Evolutionary conservation across 2,113 vertebrate genomes (phyloP).

Genomic region (Xyrauchen texanus): DNA sequence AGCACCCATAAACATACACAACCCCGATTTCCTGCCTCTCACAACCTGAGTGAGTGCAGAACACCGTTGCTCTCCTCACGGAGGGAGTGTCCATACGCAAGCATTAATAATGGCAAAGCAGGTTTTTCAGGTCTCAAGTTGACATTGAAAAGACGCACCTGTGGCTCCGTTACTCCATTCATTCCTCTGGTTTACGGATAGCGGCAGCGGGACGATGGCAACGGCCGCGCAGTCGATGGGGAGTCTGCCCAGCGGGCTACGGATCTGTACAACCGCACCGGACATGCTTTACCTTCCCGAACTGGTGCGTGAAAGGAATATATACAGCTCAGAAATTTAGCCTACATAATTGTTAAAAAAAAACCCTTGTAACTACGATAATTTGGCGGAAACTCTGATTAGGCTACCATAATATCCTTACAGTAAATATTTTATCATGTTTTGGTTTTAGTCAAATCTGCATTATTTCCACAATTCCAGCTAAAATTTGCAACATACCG

Average conservation of each 20-base stretch:
- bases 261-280: slow-evolving; percentile 68
- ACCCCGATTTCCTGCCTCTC: neutral
- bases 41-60: neutral
- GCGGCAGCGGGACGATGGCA: slow-evolving; percentile 64
- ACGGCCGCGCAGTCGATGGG: slow-evolving; percentile 64
- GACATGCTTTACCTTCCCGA: slow-evolving; percentile 77
- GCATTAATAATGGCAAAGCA: slow-evolving; percentile 53
- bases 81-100: slow-evolving; percentile 62
- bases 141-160: slow-evolving; percentile 59
- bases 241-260: slow-evolving; percentile 71
- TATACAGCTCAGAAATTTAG: too few species aligned
- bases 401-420: too few species aligned
- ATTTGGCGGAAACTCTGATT: too few species aligned
- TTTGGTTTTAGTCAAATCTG: too few species aligned
- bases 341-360: too few species aligned
- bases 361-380: too few species aligned
- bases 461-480: too few species aligned
- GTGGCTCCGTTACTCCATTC: slow-evolving; percentile 37
- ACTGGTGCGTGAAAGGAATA: slow-evolving; percentile 58
- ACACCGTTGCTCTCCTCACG: neutral
- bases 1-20: too few species aligned
- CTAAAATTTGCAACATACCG: too few species aligned
- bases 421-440: too few species aligned
- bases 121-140: slow-evolving; percentile 59
- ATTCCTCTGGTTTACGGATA: slow-evolving; percentile 43